Evolutionary conservation across 2,113 vertebrate species (phyloP).

Genomic region (Cercocebus atys): DNA sequence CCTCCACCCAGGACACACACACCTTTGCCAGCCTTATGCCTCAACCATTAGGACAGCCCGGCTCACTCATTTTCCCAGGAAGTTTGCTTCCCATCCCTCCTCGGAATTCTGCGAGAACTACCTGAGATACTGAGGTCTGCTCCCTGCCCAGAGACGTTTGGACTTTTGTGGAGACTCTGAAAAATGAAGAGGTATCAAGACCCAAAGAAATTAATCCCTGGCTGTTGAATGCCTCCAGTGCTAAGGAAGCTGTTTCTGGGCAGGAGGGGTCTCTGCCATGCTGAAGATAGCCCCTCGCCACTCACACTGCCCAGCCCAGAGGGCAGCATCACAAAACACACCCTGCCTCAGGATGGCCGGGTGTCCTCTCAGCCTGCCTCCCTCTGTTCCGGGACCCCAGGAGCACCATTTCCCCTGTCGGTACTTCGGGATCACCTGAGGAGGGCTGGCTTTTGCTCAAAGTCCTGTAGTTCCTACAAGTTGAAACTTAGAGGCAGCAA

Average conservation of each 20-base stretch:
- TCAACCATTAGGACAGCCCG: background rate
- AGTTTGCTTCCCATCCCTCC: background rate
- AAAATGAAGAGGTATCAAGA: background rate
- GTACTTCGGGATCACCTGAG: background rate
- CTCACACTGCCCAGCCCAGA: too few species aligned
- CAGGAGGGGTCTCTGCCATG: background rate
- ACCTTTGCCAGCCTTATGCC: background rate
- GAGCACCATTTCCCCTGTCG: too few species aligned
- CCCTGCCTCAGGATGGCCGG: rapidly evolving
- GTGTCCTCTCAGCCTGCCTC: background rate
- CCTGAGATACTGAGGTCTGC: background rate
- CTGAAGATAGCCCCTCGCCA: background rate
- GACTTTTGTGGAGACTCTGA: background rate
- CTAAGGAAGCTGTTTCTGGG: background rate
- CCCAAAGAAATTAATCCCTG: background rate
- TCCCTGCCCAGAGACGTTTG: background rate
- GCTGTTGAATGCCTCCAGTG: background rate
- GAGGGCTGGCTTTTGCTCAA: background rate
- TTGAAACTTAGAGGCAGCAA: background rate
- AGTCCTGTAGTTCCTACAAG: background rate
- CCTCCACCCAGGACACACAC: background rate
- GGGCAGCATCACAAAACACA: background rate
- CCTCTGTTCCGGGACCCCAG: background rate
- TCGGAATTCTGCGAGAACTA: background rate
- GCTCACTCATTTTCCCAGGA: background rate